These are phyloP conservation scores for Epinephelus moara DNA, from an alignment of 2,113 vertebrate genomes.

Conservation along the genomic window DNA sequence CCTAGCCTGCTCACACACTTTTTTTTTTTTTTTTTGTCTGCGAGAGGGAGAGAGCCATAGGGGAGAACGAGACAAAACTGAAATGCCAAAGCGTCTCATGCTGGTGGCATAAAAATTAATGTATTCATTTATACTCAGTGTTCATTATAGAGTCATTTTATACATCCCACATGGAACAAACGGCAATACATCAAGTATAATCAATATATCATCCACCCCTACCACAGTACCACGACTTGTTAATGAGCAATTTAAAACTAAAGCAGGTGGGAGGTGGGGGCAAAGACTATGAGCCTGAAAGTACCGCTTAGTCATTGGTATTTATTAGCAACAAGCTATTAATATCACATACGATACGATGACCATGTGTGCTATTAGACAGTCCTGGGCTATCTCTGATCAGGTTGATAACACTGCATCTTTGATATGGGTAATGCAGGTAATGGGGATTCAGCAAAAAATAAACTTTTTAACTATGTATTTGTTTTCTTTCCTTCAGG, in stretches of 20 bases:
- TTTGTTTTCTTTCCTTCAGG: constrained; percentile 64
- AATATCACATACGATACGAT: neutral
- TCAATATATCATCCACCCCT: no score
- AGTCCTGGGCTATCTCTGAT: neutral
- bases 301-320: neutral
- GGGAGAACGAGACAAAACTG: no score
- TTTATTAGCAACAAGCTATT: constrained; percentile 22
- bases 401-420: neutral
- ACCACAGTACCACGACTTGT: neutral
- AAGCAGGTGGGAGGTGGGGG: constrained; percentile 13
- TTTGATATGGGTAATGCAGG: neutral
- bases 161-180: no score
- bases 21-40: no score
- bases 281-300: neutral
- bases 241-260: constrained; percentile 25
- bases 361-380: neutral
- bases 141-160: no score
- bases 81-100: no score
- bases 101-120: no score
- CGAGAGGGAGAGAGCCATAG: no score
- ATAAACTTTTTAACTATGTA: neutral
- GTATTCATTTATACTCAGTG: no score
- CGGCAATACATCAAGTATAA: no score
- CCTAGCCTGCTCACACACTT: no score
- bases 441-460: neutral